A percentile compares a stretch with the other conserved stretches of the same genome.
Evolutionary conservation across 2,888 invertebrate genomes (phyloP).

Genomic region (Phragmatobia fuliginosa): DNA sequence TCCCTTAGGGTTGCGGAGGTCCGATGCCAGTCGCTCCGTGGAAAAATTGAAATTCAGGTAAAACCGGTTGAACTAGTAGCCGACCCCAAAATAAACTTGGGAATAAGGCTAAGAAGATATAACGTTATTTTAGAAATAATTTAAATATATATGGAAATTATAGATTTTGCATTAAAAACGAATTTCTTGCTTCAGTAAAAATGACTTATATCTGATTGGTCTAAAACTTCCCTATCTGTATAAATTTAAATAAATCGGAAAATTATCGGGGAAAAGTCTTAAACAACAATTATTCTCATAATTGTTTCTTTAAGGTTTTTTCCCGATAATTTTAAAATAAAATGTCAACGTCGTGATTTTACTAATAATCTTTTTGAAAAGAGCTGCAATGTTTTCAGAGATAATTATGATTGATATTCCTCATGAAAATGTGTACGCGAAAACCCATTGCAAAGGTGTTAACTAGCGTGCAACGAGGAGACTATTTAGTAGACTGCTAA

Average conservation of each 20-base stretch:
- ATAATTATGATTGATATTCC: constrained; percentile 23
- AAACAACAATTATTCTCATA: not conserved
- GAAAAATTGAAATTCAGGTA: too few species aligned
- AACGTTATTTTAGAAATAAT: too few species aligned
- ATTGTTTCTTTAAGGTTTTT: too few species aligned
- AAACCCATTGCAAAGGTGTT: constrained; percentile 66
- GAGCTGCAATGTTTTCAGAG: constrained; percentile 16
- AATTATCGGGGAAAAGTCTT: not conserved
- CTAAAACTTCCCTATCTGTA: not conserved
- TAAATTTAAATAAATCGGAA: not conserved
- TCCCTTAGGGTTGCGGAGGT: too few species aligned
- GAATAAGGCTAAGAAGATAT: too few species aligned
- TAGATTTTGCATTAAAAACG: too few species aligned
- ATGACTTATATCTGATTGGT: not conserved
- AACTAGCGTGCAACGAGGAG: constrained; percentile 61
- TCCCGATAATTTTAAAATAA: too few species aligned
- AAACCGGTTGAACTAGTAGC: too few species aligned
- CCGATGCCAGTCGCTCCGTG: too few species aligned
- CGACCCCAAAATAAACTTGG: too few species aligned
- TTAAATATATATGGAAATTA: not conserved
- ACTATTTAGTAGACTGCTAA: constrained; percentile 76
- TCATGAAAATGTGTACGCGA: constrained; percentile 37
- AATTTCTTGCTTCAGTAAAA: too few species aligned
- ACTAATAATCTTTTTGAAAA: not conserved
- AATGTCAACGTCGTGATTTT: not conserved